These are phyloP conservation scores for Turritopsis dohrnii DNA, from an alignment of 30 jellyfish, hydroid and myxozoan species.

Conservation along the genomic window DNA sequence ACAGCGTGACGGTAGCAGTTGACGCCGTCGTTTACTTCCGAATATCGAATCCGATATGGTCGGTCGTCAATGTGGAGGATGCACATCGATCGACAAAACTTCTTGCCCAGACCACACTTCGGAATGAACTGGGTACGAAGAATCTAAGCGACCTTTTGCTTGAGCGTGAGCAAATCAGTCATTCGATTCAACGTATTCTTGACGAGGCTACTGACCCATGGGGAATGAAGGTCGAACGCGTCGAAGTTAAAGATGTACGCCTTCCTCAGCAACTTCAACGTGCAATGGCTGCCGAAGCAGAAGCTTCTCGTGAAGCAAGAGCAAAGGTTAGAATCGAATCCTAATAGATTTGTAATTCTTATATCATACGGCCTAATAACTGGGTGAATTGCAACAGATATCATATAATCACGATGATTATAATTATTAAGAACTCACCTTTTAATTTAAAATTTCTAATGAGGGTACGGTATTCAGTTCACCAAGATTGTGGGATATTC, in stretches of 20 bases:
- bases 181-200: conserved; percentile 51
- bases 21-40: conserved; percentile 89
- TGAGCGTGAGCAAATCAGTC: conserved; percentile 59
- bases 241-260: conserved; percentile 85
- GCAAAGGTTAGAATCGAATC: conserved; percentile 82
- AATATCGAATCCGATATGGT: conserved; percentile 58
- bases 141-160: conserved; percentile 61
- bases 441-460: too few relatives aligned
- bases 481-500: too few relatives aligned
- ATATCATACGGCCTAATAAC: too few relatives aligned
- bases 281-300: conserved; percentile 98
- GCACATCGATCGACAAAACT: conserved; percentile 74
- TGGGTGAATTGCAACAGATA: too few relatives aligned
- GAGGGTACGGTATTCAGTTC: too few relatives aligned
- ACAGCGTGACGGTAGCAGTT: conserved; percentile 85
- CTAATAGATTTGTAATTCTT: too few relatives aligned
- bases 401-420: too few relatives aligned
- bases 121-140: conserved; percentile 80
- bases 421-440: too few relatives aligned
- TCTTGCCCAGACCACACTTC: conserved; percentile 76
- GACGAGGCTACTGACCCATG: conserved; percentile 96
- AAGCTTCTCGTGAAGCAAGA: conserved; percentile 91
- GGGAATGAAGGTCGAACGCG: conserved; percentile 96
- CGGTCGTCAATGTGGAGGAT: conserved; percentile 64
- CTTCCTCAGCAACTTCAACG: conserved; percentile 90